Conservation (phyloP, 2,113 vertebrate species). For the Gadus chalcogrammus region DNA sequence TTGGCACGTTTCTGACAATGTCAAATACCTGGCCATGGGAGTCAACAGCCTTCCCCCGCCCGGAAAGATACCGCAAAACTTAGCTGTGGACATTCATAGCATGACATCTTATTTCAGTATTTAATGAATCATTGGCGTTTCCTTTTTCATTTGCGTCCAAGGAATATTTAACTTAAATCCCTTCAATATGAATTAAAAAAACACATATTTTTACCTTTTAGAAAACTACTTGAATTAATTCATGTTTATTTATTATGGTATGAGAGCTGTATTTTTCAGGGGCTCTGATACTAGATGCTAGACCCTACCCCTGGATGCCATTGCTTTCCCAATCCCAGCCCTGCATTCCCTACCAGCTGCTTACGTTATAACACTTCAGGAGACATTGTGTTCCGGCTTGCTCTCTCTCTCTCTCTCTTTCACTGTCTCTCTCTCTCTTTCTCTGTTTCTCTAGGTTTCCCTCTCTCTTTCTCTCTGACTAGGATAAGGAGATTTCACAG, state of each 20-base stretch:
- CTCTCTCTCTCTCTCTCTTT: slow-evolving; percentile 12
- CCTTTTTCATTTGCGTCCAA: no score
- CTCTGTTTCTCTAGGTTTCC: background rate
- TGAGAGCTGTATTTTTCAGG: no score
- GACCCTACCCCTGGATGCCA: no score
- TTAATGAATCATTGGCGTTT: background rate
- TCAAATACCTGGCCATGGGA: slow-evolving; percentile 67
- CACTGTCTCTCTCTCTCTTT: slow-evolving; percentile 16
- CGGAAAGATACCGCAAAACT: slow-evolving; percentile 7
- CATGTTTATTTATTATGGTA: no score
- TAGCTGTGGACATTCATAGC: slow-evolving; percentile 16
- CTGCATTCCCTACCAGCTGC: slow-evolving; percentile 36
- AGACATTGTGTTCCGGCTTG: slow-evolving; percentile 30
- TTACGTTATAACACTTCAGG: slow-evolving; percentile 31
- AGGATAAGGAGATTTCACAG: slow-evolving; percentile 42
- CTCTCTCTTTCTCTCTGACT: slow-evolving; percentile 3
- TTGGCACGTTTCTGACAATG: slow-evolving; percentile 64
- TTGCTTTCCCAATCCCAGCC: background rate
- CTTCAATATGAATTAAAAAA: no score
- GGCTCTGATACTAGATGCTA: no score
- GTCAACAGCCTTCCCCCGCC: slow-evolving; percentile 30
- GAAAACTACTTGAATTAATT: no score
- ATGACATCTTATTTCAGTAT: background rate
- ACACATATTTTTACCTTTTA: no score
- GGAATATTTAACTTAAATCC: no score